These are phyloP conservation scores for Ophiodon elongatus DNA, from an alignment of 2,113 vertebrate genomes.

Conservation along the genomic window DNA sequence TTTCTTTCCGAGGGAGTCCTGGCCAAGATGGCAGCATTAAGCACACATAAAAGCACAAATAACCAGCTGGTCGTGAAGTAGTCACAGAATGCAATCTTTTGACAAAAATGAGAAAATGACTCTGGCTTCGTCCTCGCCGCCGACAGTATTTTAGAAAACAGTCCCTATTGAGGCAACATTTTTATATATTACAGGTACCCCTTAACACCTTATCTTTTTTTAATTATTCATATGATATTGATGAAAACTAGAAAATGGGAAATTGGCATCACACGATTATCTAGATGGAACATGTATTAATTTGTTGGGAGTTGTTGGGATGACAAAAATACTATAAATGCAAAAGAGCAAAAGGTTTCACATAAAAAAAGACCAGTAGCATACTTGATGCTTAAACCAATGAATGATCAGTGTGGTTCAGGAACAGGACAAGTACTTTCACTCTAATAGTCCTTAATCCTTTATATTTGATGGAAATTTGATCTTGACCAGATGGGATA, in stretches of 20 bases:
- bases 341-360: neutral
- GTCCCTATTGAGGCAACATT: neutral
- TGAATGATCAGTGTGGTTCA: neutral
- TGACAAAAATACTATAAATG: neutral
- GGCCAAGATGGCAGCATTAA: neutral
- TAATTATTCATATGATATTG: too few species aligned
- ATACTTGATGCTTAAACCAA: neutral
- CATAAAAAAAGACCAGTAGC: neutral
- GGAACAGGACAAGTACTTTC: neutral
- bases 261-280: neutral
- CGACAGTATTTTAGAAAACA: neutral
- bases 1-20: neutral
- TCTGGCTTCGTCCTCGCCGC: neutral
- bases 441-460: neutral
- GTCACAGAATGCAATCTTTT: neutral
- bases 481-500: constrained; percentile 29
- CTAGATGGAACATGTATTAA: neutral
- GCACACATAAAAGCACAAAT: neutral
- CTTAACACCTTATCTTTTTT: neutral
- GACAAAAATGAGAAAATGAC: too few species aligned
- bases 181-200: neutral
- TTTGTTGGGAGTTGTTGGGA: neutral
- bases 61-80: neutral
- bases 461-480: constrained; percentile 33
- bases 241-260: too few species aligned